A percentile compares a stretch with the other conserved stretches of the same genome.
These are phyloP conservation scores for Todiramphus chloris DNA, from an alignment of 2,113 vertebrate genomes.

Conservation along the genomic window DNA sequence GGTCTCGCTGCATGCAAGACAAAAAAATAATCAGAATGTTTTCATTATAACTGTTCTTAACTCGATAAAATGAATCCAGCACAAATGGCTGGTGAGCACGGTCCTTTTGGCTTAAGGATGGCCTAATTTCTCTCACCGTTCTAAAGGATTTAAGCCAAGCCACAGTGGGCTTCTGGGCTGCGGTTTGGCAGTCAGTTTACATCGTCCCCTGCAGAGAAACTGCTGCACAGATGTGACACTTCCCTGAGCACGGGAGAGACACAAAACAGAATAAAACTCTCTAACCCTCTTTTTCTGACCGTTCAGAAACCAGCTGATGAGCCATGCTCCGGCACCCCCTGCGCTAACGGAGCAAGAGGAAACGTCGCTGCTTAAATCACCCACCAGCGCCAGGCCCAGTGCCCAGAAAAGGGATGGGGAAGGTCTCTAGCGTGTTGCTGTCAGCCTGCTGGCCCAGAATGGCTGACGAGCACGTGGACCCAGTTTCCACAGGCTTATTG, in stretches of 20 bases:
- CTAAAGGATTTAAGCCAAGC: not conserved
- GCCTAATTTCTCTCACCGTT: not conserved
- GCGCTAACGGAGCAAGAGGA: not conserved
- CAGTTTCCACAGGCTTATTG: fast-evolving
- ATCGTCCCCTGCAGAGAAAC: not conserved
- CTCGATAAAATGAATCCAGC: not conserved
- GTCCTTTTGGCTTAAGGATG: not conserved
- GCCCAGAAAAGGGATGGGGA: not conserved
- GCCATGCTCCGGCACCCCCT: no score
- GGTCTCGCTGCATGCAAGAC: not conserved
- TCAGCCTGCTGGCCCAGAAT: fast-evolving
- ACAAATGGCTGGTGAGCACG: not conserved
- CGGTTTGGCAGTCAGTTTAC: not conserved
- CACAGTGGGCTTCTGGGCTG: not conserved
- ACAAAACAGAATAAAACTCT: not conserved
- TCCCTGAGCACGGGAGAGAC: not conserved
- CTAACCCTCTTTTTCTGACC: not conserved
- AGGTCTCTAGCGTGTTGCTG: not conserved
- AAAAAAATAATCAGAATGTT: not conserved
- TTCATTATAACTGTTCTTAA: not conserved
- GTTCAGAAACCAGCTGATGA: not conserved
- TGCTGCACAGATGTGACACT: not conserved
- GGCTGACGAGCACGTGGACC: fast-evolving
- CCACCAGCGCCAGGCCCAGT: not conserved
- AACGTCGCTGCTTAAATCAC: not conserved